Evolutionary conservation across 2,113 vertebrate species (phyloP).

Genomic region (Calidris pygmaea): DNA sequence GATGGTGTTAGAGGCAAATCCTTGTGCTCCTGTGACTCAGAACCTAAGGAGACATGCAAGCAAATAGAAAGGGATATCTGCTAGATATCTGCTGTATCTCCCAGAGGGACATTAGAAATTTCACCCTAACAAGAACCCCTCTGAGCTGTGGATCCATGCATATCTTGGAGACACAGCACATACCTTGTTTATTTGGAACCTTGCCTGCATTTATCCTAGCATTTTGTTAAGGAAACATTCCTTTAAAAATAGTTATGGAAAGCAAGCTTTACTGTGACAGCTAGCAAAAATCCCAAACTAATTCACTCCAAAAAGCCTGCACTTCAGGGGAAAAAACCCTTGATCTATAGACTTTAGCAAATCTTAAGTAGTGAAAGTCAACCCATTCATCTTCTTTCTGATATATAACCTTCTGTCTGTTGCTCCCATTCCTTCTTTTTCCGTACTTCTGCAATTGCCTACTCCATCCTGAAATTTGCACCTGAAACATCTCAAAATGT

Average conservation of each 20-base stretch:
- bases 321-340: rapidly evolving
- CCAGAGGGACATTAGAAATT: neutral
- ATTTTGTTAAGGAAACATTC: neutral
- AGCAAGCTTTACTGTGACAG: neutral
- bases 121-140: rapidly evolving
- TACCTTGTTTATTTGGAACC: neutral
- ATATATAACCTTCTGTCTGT: neutral
- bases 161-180: neutral
- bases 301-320: neutral
- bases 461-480: neutral
- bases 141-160: neutral
- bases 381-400: neutral
- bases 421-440: neutral
- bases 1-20: neutral
- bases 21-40: neutral
- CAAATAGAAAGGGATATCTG: neutral
- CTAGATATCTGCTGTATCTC: neutral
- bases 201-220: neutral
- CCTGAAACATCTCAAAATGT: neutral
- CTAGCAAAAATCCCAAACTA: neutral
- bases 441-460: neutral
- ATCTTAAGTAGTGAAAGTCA: neutral
- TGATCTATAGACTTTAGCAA: neutral
- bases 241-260: neutral
- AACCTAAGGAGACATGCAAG: neutral